Base-by-base conservation (phyloP, 2,113 vertebrate species). In the Poecilia latipinna region DNA sequence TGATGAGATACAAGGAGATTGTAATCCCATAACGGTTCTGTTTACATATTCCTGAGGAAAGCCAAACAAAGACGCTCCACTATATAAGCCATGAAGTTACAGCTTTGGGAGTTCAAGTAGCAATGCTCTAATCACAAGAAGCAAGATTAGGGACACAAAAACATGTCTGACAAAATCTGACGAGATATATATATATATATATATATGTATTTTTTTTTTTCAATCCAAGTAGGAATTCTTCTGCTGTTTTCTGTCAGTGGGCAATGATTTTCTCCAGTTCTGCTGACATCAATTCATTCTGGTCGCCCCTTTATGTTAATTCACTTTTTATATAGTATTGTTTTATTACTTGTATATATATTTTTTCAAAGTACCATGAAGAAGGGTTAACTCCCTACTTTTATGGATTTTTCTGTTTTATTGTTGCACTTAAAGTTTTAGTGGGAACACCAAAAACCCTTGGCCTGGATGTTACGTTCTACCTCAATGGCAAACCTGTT, bases 11-110 rank as follows among this genome's bases (percentile, higher is more conserved):
- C 70, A 70, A 75, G 82, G 72, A 80, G 69, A 83, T 57, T n/a
- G 51, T 57, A 57, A 24, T 75, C 75, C 68, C 2, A 62, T 62
- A 75, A 62, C 57, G 19, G 17, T 65, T 64, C 64, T 82, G 82
- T 82, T 87, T 77, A 83, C 65, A 75, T 64, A 63, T 75, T 74
- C 26, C 60, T 64, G 32, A 67, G 28, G 57, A 29, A 48, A 57
- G 54, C 29, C 68, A 72, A 61, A 67, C 61, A 70, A 68, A 7
- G 70, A 67, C 63, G 72, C 26, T 32, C 24, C 39, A 31, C 12
- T 8, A 12, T 60, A 61, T 81, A 26, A 69, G 72, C 54, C 19
- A 12, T 0, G 24, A 65, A 68, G 44, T 73, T 70, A 67, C 61
- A 73, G 42, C 71, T 65, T 22, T 70, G 39, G 12, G 79, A 67